Evolutionary conservation across 2,888 invertebrate genomes (phyloP).

Genomic region (Drosophila diplacantha): DNA sequence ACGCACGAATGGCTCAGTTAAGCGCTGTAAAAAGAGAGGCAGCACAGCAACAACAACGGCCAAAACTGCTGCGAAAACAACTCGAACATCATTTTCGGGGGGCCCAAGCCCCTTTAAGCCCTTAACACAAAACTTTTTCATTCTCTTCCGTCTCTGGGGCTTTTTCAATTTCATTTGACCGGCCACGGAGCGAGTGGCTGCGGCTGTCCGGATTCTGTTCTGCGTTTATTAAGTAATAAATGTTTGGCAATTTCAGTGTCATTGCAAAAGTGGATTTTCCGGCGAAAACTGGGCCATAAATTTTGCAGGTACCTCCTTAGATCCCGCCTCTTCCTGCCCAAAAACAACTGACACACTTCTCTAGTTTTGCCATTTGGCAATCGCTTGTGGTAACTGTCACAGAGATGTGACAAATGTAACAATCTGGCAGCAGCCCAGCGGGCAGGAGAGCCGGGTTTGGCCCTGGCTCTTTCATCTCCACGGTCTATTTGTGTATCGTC

Average conservation of each 20-base stretch:
- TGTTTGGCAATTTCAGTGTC: slow-evolving; percentile 56
- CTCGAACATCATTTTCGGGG: slow-evolving; percentile 41
- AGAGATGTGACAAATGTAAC: slow-evolving; percentile 53
- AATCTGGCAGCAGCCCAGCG: slow-evolving; percentile 46
- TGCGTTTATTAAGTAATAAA: slow-evolving; percentile 67
- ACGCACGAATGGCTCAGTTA: slow-evolving; percentile 65
- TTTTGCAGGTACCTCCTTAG: slow-evolving; percentile 44
- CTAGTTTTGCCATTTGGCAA: slow-evolving; percentile 51
- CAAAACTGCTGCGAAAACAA: slow-evolving; percentile 27
- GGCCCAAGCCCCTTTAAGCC: slow-evolving; percentile 54
- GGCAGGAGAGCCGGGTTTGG: slow-evolving; percentile 19
- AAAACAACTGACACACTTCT: slow-evolving; percentile 55
- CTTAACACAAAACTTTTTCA: slow-evolving; percentile 45
- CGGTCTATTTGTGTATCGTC: slow-evolving; percentile 29
- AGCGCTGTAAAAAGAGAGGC: slow-evolving; percentile 52
- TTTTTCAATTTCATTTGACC: slow-evolving; percentile 52
- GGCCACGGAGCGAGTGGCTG: slow-evolving; percentile 6
- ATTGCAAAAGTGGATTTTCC: slow-evolving; percentile 49
- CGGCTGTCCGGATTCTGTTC: slow-evolving; percentile 7
- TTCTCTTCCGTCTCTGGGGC: slow-evolving; percentile 31
- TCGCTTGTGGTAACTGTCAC: slow-evolving; percentile 50
- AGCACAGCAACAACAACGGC: slow-evolving; percentile 11
- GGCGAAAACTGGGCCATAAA: slow-evolving; percentile 43
- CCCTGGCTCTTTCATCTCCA: slow-evolving; percentile 24
- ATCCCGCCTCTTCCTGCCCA: slow-evolving; percentile 2